Conservation (phyloP, 2,113 vertebrate genomes). For the Cinclus cinclus region DNA sequence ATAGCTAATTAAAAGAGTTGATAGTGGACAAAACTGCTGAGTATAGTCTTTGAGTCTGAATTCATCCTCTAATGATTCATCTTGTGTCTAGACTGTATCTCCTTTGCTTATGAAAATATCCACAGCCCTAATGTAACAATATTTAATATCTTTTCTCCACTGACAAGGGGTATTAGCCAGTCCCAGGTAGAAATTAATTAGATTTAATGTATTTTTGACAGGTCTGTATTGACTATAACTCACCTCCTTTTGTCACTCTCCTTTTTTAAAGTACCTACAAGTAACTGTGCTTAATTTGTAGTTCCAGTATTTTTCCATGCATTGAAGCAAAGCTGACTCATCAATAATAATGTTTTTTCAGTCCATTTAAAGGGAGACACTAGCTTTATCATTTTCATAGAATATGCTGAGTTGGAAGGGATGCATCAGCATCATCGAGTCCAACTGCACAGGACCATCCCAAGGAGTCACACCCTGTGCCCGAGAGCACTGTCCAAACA, state of each 20-base stretch:
- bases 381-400: background rate
- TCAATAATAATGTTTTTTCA: background rate
- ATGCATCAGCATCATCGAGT: background rate
- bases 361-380: background rate
- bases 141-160: background rate
- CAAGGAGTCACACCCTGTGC: background rate
- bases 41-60: background rate
- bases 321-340: background rate
- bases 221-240: background rate
- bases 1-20: background rate
- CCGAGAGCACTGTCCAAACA: background rate
- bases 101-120: background rate
- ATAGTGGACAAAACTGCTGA: background rate
- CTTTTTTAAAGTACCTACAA: background rate
- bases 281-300: background rate
- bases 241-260: background rate
- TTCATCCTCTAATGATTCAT: background rate
- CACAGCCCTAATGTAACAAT: background rate
- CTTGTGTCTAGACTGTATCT: background rate
- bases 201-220: background rate
- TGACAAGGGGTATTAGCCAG: background rate
- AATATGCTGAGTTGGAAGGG: background rate
- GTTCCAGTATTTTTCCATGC: constrained; percentile 39
- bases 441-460: background rate
- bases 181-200: background rate